Evolutionary conservation across 2,888 invertebrate species (phyloP).

Genomic region (Trissolcus brochymenae): DNA sequence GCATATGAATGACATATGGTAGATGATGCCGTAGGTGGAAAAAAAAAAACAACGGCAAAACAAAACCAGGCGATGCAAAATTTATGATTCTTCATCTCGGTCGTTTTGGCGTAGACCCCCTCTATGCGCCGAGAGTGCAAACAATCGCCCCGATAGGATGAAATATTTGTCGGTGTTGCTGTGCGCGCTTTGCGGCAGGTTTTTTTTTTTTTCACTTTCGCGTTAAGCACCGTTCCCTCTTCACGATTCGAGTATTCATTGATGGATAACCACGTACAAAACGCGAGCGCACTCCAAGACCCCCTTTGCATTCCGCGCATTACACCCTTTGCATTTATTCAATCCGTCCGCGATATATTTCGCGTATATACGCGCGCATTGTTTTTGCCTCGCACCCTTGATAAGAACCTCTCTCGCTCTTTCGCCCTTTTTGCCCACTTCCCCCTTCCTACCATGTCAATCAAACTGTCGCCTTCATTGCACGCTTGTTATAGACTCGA

Average conservation of each 20-base stretch:
- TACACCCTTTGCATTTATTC: constrained; percentile 59
- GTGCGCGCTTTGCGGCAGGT: constrained; percentile 3
- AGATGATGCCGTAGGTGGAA: not conserved
- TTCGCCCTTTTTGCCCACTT: not conserved
- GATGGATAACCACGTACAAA: constrained; percentile 57
- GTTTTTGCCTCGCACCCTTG: constrained; percentile 51
- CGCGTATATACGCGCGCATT: constrained; percentile 25
- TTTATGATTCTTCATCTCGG: constrained; percentile 1
- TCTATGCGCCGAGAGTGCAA: not conserved
- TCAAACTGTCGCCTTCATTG: not conserved
- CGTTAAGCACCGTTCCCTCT: constrained; percentile 52
- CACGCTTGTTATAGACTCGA: not conserved
- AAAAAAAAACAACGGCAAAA: not conserved
- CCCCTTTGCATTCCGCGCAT: constrained; percentile 59
- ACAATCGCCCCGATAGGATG: constrained; percentile 6
- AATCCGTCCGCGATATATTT: constrained; percentile 56
- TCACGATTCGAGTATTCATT: constrained; percentile 56
- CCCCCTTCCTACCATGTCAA: no score
- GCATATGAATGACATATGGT: not conserved
- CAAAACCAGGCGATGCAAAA: constrained; percentile 4
- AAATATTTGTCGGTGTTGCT: constrained; percentile 26
- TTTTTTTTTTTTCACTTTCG: constrained; percentile 20
- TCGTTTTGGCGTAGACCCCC: not conserved
- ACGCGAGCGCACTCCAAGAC: constrained; percentile 41
- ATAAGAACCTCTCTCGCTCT: constrained; percentile 48